Evolutionary conservation across 2,888 invertebrate species (phyloP).

Genomic region (Agrochola lychnidis): DNA sequence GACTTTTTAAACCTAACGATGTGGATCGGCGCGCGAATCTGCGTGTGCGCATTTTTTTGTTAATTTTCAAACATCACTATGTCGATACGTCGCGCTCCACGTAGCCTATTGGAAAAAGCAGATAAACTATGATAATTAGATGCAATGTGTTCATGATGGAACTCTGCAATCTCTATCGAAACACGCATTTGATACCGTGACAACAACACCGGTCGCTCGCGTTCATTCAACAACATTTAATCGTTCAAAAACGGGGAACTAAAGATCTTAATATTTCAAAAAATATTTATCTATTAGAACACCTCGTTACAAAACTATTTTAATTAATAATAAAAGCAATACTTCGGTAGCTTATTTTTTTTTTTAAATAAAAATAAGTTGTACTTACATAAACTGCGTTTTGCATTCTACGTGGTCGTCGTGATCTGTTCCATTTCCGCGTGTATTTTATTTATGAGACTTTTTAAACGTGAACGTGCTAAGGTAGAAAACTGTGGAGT

Average conservation of each 20-base stretch:
- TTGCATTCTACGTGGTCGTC: slow-evolving; percentile 14
- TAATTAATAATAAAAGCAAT: slow-evolving; percentile 49
- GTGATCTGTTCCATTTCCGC: slow-evolving; percentile 60
- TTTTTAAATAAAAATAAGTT: slow-evolving; percentile 82
- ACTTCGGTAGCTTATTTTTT: slow-evolving; percentile 85
- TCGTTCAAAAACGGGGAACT: slow-evolving; percentile 74
- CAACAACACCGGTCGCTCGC: slow-evolving; percentile 73
- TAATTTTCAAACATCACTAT: slow-evolving; percentile 83
- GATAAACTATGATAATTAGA: slow-evolving; percentile 89
- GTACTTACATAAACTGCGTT: slow-evolving; percentile 69
- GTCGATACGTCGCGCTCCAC: slow-evolving; percentile 86
- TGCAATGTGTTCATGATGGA: slow-evolving; percentile 82
- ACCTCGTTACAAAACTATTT: slow-evolving; percentile 67
- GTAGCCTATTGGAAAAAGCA: slow-evolving; percentile 88
- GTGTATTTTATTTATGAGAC: slow-evolving; percentile 65
- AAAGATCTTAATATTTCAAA: slow-evolving; percentile 81
- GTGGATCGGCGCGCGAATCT: slow-evolving; percentile 82
- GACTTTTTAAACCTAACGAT: slow-evolving; percentile 86
- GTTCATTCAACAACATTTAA: slow-evolving; percentile 66
- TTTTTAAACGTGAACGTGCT: slow-evolving; percentile 67
- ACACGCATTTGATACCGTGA: slow-evolving; percentile 79
- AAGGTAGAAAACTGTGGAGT: slow-evolving; percentile 60
- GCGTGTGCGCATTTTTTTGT: slow-evolving; percentile 81
- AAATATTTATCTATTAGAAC: slow-evolving; percentile 84
- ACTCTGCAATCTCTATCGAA: slow-evolving; percentile 74